Evolutionary conservation across 1,140 invertebrate species (phyloP), one percentile per base, ranked within the genome.

Genomic region (Dendrolimus punctatus): DNA sequence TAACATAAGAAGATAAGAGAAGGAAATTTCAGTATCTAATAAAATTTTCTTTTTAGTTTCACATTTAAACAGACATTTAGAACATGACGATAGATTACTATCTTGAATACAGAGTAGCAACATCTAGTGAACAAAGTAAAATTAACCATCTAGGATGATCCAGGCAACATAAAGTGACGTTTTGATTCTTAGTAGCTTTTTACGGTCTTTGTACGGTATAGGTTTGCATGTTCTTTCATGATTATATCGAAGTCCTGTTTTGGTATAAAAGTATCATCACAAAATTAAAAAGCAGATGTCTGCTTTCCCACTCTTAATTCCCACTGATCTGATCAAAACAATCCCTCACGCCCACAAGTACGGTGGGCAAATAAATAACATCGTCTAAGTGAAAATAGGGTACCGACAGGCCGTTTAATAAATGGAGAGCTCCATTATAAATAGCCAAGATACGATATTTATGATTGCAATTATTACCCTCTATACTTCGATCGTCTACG

Each of bases 361-460:
- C 46, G 36, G 46, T 48, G 49, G 46, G 44, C 53, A 58, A 51
- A 62, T 61, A 57, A 68, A 63, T 68, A 70, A 64, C 44, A 53
- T 23, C 23, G 23, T 53, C 55, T 54, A 66, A 58, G 59, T 62
- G 62, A 62, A 66, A 73, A 76, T 72, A 67, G 73, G 64, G 71
- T 66, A 68, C 64, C 63, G 70, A 71, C 71, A 73, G 64, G 55
- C 53, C 58, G 10, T 53, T 52, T 75, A 74, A 80, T 80, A 66
- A 64, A 80, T 80, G 66, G 63, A 52, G 64, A 55, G 51, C 51
- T 49, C 55, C 53, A 60, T 78, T 72, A 80, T 76, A 76, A 78
- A 81, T 78, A 62, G 73, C 65, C 48, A 39, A 56, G 60, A 58
- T 70, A 59, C 64, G 57, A 71, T 80, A 78, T 81, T 83, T 81